Percentiles rank a stretch among this genome's conserved stretches.
Conservation (phyloP, 2,888 invertebrate species). For the Hesperia comma region DNA sequence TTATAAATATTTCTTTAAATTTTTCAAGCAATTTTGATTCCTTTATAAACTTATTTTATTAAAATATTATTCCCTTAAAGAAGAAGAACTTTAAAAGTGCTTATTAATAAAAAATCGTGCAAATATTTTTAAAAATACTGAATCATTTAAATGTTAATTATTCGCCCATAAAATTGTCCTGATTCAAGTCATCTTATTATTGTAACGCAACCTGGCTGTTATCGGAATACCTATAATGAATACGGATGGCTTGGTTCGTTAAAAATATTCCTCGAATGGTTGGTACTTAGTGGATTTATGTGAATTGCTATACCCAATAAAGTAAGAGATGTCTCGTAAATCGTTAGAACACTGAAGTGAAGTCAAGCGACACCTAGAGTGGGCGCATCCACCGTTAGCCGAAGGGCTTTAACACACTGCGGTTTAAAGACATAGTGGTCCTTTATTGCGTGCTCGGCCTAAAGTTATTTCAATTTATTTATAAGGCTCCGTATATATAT, state of each 20-base stretch:
- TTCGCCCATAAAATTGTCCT: constrained; percentile 1
- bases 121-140: no score
- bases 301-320: constrained; percentile 77
- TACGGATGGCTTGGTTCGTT: constrained; percentile 58
- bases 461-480: constrained; percentile 22
- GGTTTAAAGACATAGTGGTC: constrained; percentile 36
- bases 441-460: constrained; percentile 14
- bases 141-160: no score
- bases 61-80: no score
- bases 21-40: no score
- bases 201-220: constrained; percentile 7
- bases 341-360: constrained; percentile 66
- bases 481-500: not conserved
- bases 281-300: constrained; percentile 68
- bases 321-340: constrained; percentile 79
- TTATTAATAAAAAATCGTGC: no score
- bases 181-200: constrained; percentile 12
- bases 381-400: constrained; percentile 76
- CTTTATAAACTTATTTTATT: no score
- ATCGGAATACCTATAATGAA: constrained; percentile 47
- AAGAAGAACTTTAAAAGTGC: no score
- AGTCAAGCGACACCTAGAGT: constrained; percentile 76
- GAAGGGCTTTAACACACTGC: constrained; percentile 48
- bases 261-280: constrained; percentile 64
- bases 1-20: no score